Evolutionary conservation across 2,113 vertebrate genomes (phyloP), one percentile per base, ranked within the genome.

Genomic region (Rhadina sibilatrix): DNA sequence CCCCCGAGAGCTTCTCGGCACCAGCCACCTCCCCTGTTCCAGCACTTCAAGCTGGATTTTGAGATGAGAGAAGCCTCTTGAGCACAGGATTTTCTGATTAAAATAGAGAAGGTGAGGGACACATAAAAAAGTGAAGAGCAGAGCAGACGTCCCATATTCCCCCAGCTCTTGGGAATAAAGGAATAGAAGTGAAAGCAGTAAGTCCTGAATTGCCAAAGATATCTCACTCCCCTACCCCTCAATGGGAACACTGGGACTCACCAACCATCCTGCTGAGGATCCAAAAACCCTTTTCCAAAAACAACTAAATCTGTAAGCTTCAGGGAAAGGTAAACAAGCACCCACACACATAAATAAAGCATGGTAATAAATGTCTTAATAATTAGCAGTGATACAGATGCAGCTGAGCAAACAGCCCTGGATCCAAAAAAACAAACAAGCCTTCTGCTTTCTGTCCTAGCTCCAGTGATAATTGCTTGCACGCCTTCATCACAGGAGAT

Each of bases 321-420:
- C 44, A 64, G 68, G 69, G 60, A 68, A 96, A 94, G 60, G 71
- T 93, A 94, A 97, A 95, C 82, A 96, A 93, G 71, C 72, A 92
- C 59, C 65, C 83, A 11, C 63, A 14, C 71, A 68, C 20, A 83
- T 63, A 87, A 94, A 95, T 85, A 95, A 94, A 89, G 57, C 46
- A 78, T 75, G 25, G 76, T 90, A 90, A 94, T 93, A 96, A 90
- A 92, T 64, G 68, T 92, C 90, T 94, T 96, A 96, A 96, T 90
- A 96, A 94, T 96, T 96, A 94, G 79, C 68, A 88, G n/a, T 64
- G 83, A 88, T 95, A 95, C 94, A 91, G n/a, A 94, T 92, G 92
- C 95, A 96, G 93, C 90, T 94, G 94, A 97, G 21, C 90, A 96
- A 96, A 96, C 79, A 96, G 59, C 75, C 83, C 44, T 68, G 60